phyloP scores from a whole-genome alignment of 2,113 vertebrate species.

The Sialia sialis region DNA sequence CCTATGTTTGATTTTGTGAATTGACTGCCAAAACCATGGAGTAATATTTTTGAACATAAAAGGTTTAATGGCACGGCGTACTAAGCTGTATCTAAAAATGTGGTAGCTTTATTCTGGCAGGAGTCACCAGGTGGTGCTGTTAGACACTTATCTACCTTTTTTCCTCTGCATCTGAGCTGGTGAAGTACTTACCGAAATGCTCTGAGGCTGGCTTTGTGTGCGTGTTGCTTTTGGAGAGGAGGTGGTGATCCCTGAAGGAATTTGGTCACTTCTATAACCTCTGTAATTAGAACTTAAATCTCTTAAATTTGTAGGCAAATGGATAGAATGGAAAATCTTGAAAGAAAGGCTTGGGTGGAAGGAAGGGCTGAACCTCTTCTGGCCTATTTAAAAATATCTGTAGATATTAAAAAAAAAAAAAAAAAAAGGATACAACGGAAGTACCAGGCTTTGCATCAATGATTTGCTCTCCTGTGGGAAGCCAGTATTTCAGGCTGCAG shows the following conservation, averaged over 20 bases:
- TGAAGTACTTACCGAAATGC: not conserved
- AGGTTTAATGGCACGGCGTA: not conserved
- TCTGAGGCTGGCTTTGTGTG: not conserved
- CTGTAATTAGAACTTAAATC: not conserved
- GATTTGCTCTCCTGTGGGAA: not conserved
- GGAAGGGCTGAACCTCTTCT: not conserved
- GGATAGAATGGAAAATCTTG: not conserved
- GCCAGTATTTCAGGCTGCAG: not conserved
- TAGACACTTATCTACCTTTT: not conserved
- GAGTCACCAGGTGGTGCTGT: slow-evolving; percentile 52
- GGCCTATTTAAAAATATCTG: not conserved
- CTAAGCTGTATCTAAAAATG: not conserved
- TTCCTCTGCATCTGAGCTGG: rapidly evolving
- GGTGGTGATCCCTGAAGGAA: not conserved
- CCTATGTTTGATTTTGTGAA: not conserved
- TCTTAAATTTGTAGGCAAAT: not conserved
- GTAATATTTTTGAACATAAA: not conserved
- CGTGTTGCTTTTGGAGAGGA: not conserved
- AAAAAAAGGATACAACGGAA: not conserved
- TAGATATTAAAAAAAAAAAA: not conserved
- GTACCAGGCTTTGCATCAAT: not conserved
- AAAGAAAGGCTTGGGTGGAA: not conserved
- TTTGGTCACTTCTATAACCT: not conserved
- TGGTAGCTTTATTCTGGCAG: not conserved
- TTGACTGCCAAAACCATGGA: not conserved